A percentile compares a stretch with the other conserved stretches of the same genome.
Evolutionary conservation across 2,797 vertebrate genomes (phyloP).

Genomic region (Oceanodroma leucorhoa): DNA sequence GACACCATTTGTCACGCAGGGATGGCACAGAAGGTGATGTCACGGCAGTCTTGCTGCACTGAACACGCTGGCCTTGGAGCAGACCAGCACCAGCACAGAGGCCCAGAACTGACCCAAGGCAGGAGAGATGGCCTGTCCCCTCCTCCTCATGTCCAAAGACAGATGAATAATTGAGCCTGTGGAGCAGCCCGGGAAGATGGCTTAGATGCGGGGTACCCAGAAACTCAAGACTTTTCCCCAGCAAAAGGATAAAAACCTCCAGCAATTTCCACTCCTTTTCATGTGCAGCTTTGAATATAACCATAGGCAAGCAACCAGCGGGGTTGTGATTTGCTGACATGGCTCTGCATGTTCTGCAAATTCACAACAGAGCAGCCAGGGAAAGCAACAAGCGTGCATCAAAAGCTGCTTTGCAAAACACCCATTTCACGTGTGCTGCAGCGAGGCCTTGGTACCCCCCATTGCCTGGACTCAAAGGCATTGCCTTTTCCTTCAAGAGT

Average conservation of each 20-base stretch:
- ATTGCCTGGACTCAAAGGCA: background rate
- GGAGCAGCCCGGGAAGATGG: background rate
- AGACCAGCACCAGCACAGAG: background rate
- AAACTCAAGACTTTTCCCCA: background rate
- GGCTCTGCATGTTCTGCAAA: background rate
- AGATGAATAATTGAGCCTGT: background rate
- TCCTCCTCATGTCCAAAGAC: background rate
- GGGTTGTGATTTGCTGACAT: background rate
- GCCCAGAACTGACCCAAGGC: background rate
- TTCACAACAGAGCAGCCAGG: background rate
- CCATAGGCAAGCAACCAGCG: background rate
- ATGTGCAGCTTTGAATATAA: slow-evolving; percentile 4
- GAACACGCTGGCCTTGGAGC: background rate
- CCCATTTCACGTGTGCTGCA: background rate
- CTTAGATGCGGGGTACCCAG: background rate
- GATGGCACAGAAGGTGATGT: background rate
- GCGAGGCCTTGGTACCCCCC: background rate
- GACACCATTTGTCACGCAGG: background rate
- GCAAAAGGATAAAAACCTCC: background rate
- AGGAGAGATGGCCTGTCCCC: background rate
- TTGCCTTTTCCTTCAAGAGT: background rate
- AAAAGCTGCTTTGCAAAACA: slow-evolving; percentile 45
- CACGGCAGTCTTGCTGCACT: background rate
- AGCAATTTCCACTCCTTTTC: background rate
- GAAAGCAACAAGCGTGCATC: background rate